Conservation (phyloP, 64 coral and sea anemone genomes). For the Montipora efflorescens region DNA sequence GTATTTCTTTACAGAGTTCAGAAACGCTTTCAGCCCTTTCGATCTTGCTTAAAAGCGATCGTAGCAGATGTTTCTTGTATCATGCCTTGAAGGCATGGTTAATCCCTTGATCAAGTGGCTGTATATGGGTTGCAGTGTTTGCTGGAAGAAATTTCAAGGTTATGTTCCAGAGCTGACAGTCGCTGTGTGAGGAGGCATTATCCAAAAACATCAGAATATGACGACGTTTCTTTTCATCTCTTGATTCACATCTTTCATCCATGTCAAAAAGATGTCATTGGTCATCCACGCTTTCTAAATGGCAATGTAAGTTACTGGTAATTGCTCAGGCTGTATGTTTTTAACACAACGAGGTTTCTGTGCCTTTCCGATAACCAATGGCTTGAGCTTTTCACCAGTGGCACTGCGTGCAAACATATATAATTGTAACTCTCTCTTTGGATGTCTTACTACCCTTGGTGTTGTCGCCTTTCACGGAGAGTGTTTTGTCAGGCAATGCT, state of each 20-base stretch:
- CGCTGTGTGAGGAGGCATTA: background rate
- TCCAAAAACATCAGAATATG: constrained; percentile 7
- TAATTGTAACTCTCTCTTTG: too few relatives aligned
- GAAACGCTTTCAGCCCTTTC: constrained; percentile 8
- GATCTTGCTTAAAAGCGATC: constrained; percentile 5
- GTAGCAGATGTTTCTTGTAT: background rate
- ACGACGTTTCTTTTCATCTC: background rate
- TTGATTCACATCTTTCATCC: background rate
- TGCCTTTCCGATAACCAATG: too few relatives aligned
- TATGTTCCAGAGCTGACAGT: constrained; percentile 4
- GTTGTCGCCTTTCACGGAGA: too few relatives aligned
- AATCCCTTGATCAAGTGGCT: constrained; percentile 4
- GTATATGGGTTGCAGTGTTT: background rate
- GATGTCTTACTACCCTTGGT: too few relatives aligned
- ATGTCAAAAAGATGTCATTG: too few relatives aligned
- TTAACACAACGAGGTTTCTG: too few relatives aligned
- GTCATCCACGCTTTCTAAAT: too few relatives aligned
- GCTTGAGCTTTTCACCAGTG: too few relatives aligned
- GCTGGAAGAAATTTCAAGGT: constrained; percentile 16
- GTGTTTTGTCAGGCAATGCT: too few relatives aligned
- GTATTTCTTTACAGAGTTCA: constrained; percentile 12
- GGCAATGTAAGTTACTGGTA: too few relatives aligned
- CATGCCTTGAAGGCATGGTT: background rate
- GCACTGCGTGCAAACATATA: too few relatives aligned
- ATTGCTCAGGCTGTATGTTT: too few relatives aligned